Evolutionary conservation across 2,888 invertebrate genomes (phyloP).

Genomic region (Linyphia triangularis): DNA sequence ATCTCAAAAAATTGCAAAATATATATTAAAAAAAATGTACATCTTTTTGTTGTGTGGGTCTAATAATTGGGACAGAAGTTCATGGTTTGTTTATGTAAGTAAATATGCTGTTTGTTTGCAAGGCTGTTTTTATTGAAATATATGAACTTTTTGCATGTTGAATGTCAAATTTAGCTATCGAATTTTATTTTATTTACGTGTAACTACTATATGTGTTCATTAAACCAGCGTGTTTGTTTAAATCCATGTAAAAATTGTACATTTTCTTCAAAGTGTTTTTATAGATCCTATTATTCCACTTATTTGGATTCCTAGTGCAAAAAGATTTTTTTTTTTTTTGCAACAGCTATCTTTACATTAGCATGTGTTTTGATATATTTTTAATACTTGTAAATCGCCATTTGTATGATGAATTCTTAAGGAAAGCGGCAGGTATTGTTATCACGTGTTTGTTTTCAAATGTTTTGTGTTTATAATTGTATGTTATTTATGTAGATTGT

Average conservation of each 20-base stretch:
- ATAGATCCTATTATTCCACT: slow-evolving; percentile 23
- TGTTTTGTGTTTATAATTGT: neutral
- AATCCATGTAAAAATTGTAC: slow-evolving; percentile 1
- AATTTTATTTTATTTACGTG: too few species aligned
- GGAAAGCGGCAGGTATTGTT: slow-evolving; percentile 5
- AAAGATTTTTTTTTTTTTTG: neutral
- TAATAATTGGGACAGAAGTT: neutral
- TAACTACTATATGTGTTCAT: neutral
- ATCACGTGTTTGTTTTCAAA: neutral
- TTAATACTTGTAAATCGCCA: neutral
- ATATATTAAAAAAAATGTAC: neutral
- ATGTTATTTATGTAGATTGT: neutral
- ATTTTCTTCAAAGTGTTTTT: neutral
- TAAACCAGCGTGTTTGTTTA: neutral
- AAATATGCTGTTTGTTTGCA: too few species aligned
- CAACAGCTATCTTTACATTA: neutral
- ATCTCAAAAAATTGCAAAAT: too few species aligned
- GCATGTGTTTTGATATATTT: slow-evolving; percentile 23
- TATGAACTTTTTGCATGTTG: too few species aligned
- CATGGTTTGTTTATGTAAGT: too few species aligned
- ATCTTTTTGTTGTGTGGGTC: neutral
- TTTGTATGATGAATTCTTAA: neutral
- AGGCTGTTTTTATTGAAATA: too few species aligned
- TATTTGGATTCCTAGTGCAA: slow-evolving; percentile 6
- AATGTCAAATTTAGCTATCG: too few species aligned